phyloP scores from a whole-genome alignment of 2,797 vertebrate species.

The Lophura swinhoii region DNA sequence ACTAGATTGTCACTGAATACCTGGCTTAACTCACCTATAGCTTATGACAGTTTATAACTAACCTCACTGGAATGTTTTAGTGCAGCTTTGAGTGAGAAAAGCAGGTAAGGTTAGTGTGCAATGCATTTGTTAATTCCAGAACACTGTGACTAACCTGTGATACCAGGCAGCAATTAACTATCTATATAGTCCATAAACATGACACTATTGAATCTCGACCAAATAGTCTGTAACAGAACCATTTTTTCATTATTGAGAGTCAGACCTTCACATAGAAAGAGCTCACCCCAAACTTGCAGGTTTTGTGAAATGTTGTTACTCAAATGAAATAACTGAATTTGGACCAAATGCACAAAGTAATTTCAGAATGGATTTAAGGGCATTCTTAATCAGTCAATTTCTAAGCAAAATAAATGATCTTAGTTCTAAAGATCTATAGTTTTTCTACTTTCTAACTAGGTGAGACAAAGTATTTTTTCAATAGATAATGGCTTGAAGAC shows the following conservation, averaged over 20 bases:
- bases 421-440: background rate
- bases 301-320: background rate
- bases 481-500: background rate
- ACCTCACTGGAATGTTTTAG: background rate
- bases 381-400: background rate
- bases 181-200: background rate
- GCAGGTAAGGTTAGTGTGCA: background rate
- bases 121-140: background rate
- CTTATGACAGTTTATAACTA: background rate
- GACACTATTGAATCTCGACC: background rate
- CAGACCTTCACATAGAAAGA: background rate
- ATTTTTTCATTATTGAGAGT: background rate
- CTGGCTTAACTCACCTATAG: background rate
- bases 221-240: background rate
- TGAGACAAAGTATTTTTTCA: background rate
- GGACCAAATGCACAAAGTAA: background rate
- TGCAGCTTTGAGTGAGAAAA: background rate
- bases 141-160: background rate
- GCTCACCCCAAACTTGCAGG: background rate
- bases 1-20: background rate
- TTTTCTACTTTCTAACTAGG: background rate
- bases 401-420: background rate
- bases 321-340: background rate
- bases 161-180: background rate
- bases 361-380: background rate